Percentiles rank a stretch among this genome's conserved stretches.
Evolutionary conservation across 2,113 vertebrate species (phyloP).

Genomic region (Syngnathus scovelli): DNA sequence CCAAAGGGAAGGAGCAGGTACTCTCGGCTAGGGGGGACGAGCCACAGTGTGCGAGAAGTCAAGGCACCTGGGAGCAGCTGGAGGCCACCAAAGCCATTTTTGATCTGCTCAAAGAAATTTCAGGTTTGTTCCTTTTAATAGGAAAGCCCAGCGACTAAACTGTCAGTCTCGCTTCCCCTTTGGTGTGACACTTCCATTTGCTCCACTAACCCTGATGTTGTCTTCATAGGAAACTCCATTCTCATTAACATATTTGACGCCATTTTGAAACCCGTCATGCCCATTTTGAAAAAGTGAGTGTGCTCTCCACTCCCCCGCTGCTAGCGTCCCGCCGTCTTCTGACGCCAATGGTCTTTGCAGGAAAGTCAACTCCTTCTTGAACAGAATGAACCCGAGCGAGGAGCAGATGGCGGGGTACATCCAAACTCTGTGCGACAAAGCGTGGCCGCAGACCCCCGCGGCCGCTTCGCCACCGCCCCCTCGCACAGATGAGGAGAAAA

Average conservation of each 20-base stretch:
- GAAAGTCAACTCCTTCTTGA: slow-evolving; percentile 66
- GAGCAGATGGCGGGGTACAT: slow-evolving; percentile 58
- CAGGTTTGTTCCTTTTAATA: slow-evolving; percentile 56
- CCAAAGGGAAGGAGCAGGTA: slow-evolving; percentile 48
- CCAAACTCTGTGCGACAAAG: slow-evolving; percentile 49
- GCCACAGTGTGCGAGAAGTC: slow-evolving; percentile 26
- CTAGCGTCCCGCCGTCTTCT: neutral
- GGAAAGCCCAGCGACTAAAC: neutral
- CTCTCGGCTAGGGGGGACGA: slow-evolving; percentile 37
- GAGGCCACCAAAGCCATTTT: slow-evolving; percentile 70
- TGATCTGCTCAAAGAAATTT: slow-evolving; percentile 74
- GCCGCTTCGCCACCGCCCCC: neutral
- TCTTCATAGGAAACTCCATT: slow-evolving; percentile 67
- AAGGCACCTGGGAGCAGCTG: slow-evolving; percentile 50
- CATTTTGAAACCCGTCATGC: slow-evolving; percentile 64
- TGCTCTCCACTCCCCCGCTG: neutral
- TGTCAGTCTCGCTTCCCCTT: too few species aligned
- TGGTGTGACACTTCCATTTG: neutral
- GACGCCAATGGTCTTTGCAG: slow-evolving; percentile 34
- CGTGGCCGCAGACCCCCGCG: slow-evolving; percentile 54
- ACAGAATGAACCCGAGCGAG: slow-evolving; percentile 63
- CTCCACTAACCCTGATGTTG: neutral
- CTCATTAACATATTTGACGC: slow-evolving; percentile 65
- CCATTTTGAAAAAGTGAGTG: slow-evolving; percentile 70
- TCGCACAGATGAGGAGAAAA: slow-evolving; percentile 58